Percentiles rank a stretch among this genome's conserved stretches.
Evolutionary conservation across 2,888 invertebrate species (phyloP).

Genomic region (Lissonota sp.): DNA sequence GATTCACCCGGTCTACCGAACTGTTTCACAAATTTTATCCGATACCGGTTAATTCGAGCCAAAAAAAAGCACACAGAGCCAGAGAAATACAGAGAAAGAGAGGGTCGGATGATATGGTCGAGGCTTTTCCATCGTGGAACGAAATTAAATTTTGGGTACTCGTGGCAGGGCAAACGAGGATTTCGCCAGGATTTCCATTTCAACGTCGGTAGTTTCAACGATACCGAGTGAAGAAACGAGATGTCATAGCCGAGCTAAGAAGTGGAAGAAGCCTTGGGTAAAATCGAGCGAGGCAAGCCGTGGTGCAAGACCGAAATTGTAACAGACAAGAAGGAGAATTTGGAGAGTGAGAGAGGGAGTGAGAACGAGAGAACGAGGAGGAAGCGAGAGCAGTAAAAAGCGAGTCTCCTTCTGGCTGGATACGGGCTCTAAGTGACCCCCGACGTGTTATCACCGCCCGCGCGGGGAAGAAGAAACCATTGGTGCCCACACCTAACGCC

Average conservation of each 20-base stretch:
- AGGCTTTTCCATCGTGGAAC: slow-evolving; percentile 22
- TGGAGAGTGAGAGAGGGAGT: background rate
- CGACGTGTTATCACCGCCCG: slow-evolving; percentile 68
- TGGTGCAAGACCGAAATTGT: slow-evolving; percentile 30
- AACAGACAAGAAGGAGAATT: slow-evolving; percentile 9
- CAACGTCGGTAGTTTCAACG: slow-evolving; percentile 24
- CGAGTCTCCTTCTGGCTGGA: slow-evolving; percentile 44
- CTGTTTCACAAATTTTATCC: slow-evolving; percentile 33
- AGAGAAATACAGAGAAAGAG: background rate
- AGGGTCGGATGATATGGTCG: background rate
- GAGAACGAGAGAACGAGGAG: background rate
- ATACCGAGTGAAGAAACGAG: slow-evolving; percentile 36
- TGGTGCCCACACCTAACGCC: slow-evolving; percentile 66
- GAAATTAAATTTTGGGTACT: slow-evolving; percentile 49
- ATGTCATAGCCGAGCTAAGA: slow-evolving; percentile 35
- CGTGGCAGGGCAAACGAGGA: slow-evolving; percentile 4
- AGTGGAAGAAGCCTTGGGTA: slow-evolving; percentile 30
- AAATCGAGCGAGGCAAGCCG: slow-evolving; percentile 17
- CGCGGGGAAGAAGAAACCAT: slow-evolving; percentile 52
- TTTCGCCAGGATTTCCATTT: slow-evolving; percentile 43
- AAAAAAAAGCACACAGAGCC: background rate
- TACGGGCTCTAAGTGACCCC: slow-evolving; percentile 69
- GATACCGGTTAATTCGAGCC: slow-evolving; percentile 28
- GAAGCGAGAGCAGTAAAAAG: slow-evolving; percentile 46
- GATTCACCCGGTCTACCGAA: slow-evolving; percentile 13